Percentiles rank a stretch among this genome's conserved stretches.
phyloP scores from a whole-genome alignment of 2,888 invertebrate genomes.

The Orthosia incerta region DNA sequence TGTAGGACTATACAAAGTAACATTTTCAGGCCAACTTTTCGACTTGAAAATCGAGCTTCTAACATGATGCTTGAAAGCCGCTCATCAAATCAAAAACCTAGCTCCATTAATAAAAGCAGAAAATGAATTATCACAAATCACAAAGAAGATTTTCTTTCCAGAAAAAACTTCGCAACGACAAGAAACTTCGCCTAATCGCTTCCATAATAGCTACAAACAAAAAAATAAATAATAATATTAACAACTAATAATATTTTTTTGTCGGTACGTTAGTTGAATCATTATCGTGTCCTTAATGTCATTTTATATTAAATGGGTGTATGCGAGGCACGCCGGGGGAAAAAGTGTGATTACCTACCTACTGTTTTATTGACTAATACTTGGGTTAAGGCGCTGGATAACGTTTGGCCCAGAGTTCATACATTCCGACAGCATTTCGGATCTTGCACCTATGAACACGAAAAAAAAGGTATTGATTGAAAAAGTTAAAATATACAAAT shows the following conservation, averaged over 20 bases:
- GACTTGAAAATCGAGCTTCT: not conserved
- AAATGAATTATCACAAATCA: conserved; percentile 16
- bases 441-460: too few species aligned
- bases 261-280: conserved; percentile 60
- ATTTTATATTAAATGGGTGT: conserved; percentile 58
- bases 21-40: too few species aligned
- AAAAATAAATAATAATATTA: conserved; percentile 63
- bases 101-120: not conserved
- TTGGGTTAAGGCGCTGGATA: conserved; percentile 13
- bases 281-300: conserved; percentile 66
- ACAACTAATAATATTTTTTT: conserved; percentile 64
- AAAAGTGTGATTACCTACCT: conserved; percentile 58
- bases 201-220: conserved; percentile 48
- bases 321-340: conserved; percentile 38
- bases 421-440: too few species aligned
- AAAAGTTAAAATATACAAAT: too few species aligned
- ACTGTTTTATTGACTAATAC: conserved; percentile 62
- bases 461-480: too few species aligned
- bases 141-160: conserved; percentile 21
- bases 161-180: conserved; percentile 26
- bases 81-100: not conserved
- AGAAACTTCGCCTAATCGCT: conserved; percentile 44
- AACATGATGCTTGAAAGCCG: not conserved
- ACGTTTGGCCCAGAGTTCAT: too few species aligned
- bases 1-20: too few species aligned